phyloP scores from a whole-genome alignment of 2,113 vertebrate genomes.

The Pica pica region DNA sequence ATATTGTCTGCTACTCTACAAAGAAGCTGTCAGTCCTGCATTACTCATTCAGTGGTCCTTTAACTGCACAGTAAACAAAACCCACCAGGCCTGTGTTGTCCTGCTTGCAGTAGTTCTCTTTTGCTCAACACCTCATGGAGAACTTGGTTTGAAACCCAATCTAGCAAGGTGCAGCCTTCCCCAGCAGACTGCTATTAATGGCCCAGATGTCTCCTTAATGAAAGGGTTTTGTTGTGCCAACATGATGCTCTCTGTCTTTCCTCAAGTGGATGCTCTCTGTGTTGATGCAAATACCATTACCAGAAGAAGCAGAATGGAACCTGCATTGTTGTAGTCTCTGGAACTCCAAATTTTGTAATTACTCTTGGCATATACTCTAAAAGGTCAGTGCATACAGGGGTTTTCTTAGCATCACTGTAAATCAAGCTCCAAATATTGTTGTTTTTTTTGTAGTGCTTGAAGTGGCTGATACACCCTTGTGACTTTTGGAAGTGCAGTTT shows the following conservation, averaged over 20 bases:
- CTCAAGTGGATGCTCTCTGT: not conserved
- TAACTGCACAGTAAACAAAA: not conserved
- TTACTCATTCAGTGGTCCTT: slow-evolving; percentile 10
- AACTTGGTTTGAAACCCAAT: slow-evolving; percentile 45
- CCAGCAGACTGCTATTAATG: not conserved
- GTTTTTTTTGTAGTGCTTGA: not conserved
- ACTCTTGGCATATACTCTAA: not conserved
- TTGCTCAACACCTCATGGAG: slow-evolving; percentile 32
- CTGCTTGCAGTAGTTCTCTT: not conserved
- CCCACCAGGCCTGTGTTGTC: not conserved
- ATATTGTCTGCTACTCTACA: not conserved
- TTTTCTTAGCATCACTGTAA: not conserved
- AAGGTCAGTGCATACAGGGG: not conserved
- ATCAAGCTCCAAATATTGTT: not conserved
- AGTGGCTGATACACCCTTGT: not conserved
- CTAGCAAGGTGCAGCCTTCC: not conserved
- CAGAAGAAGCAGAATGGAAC: not conserved
- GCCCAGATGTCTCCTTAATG: not conserved
- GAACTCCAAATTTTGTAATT: not conserved
- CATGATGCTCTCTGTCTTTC: not conserved
- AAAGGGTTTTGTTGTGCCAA: slow-evolving; percentile 25
- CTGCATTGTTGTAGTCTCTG: not conserved
- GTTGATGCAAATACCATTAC: not conserved
- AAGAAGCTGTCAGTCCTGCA: not conserved
- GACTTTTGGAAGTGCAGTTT: not conserved